Evolutionary conservation across 2,888 invertebrate species (phyloP).

Genomic region (Hemithea aestivaria): DNA sequence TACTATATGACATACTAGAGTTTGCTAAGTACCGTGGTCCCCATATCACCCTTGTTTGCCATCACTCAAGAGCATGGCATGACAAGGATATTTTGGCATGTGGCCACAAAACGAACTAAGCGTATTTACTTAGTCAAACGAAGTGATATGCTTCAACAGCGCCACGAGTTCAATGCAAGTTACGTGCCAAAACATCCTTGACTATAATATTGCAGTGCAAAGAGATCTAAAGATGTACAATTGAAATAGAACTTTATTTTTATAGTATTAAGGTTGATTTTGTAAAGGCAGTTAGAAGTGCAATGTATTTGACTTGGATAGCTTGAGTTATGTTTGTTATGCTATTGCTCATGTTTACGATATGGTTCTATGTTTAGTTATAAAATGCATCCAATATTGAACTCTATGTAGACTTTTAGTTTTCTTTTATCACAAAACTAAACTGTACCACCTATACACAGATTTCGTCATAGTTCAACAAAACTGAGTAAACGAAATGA

Average conservation of each 20-base stretch:
- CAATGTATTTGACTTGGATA: slow-evolving; percentile 26
- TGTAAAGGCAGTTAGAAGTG: slow-evolving; percentile 15
- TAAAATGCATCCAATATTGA: slow-evolving; percentile 4
- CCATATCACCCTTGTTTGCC: slow-evolving; percentile 18
- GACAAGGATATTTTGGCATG: too few species aligned
- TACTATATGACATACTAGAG: neutral
- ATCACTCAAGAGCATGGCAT: slow-evolving; percentile 16
- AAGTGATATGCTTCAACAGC: too few species aligned
- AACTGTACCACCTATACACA: too few species aligned
- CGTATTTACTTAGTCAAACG: too few species aligned
- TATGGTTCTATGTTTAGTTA: slow-evolving; percentile 19
- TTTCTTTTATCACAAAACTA: too few species aligned
- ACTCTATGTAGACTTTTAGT: too few species aligned
- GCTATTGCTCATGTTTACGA: slow-evolving; percentile 27
- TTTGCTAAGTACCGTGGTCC: slow-evolving; percentile 14
- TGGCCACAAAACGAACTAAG: too few species aligned
- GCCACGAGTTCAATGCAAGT: too few species aligned
- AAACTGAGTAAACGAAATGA: too few species aligned
- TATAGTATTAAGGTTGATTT: slow-evolving; percentile 3
- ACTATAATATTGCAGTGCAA: slow-evolving; percentile 24
- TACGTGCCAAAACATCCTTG: too few species aligned
- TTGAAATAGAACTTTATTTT: slow-evolving; percentile 4
- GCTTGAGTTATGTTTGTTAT: slow-evolving; percentile 27
- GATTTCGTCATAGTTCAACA: too few species aligned
- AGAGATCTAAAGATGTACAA: slow-evolving; percentile 9